Evolutionary conservation across 2,888 invertebrate species (phyloP), one percentile per base, ranked within the genome.

Genomic region (Sinopyrophorus schimmeli): DNA sequence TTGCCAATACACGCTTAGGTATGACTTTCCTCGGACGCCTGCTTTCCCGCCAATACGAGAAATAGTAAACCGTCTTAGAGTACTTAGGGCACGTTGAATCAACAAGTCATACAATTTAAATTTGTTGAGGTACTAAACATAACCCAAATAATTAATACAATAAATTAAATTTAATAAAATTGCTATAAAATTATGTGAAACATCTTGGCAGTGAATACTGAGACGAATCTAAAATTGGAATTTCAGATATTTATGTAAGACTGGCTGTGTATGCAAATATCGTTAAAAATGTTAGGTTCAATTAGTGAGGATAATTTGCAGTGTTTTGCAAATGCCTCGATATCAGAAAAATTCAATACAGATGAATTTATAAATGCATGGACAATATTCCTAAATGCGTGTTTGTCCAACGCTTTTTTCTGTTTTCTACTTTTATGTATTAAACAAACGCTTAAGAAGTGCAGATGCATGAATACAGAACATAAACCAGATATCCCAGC

Each of bases 181-280:
- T 26, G 31, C 21, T 27, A 26, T 41, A 35, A 47, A 23, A 16
- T 23, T 10, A 16, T 20, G 18, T 20, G 16, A 39, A 44, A 48
- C 46, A 47, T 49, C 32, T 55, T 55, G 55, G 55, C 55, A 55
- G 37, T 53, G 55, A 49, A 34, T 44, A 32, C 43, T 32, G 34
- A 20, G 42, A 17, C 47, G 23, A 37, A 26, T 49, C 53, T 53
- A 53, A 49, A 49, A 47, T 48, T 53, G 48, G 48, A 48, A 35
- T 41, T 48, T 48, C 11, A 21, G 42, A 37, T 48, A 48, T 48
- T 48, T 48, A 48, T 42, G 41, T 48, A 48, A 48, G 41, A 26
- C 18, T 35, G 5, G 37, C 21, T 10, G 24, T 20, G 35, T 41
- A 28, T 38, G 26, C 18, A 18, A 34, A 24, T 31, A 20, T 20